Evolutionary conservation across 2,113 vertebrate genomes (phyloP).

Genomic region (Sporophila hypoxantha): DNA sequence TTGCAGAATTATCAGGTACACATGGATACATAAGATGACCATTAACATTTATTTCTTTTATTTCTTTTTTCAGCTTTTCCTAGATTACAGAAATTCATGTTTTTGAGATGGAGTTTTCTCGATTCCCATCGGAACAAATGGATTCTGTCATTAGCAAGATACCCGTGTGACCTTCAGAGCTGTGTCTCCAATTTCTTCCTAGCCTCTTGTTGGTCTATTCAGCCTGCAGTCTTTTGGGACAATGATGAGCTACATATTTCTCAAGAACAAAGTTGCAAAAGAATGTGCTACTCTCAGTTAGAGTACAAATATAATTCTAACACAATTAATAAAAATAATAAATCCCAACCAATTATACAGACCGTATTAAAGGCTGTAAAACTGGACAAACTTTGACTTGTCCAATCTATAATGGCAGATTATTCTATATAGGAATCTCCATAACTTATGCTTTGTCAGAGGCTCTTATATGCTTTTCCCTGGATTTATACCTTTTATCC

Average conservation of each 20-base stretch:
- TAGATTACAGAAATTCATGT: neutral
- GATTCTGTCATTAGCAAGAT: neutral
- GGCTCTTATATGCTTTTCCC: neutral
- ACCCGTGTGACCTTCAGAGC: neutral
- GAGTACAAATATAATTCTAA: neutral
- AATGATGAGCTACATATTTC: neutral
- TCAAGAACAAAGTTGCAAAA: neutral
- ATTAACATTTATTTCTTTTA: neutral
- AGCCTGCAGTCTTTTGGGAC: neutral
- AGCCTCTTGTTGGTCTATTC: neutral
- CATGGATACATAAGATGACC: fast-evolving
- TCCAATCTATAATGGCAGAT: neutral
- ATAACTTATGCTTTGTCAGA: neutral
- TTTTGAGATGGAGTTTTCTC: neutral
- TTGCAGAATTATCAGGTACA: neutral
- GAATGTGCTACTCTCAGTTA: neutral
- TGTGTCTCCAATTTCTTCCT: neutral
- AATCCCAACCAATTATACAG: neutral
- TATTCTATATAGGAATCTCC: neutral
- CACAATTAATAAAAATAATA: neutral
- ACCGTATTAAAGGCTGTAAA: neutral
- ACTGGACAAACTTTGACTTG: neutral
- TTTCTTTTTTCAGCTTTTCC: neutral
- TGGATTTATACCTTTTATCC: neutral
- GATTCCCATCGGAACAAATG: neutral